phyloP scores from a whole-genome alignment of 2,797 vertebrate species.

The Urophycis tenuis region DNA sequence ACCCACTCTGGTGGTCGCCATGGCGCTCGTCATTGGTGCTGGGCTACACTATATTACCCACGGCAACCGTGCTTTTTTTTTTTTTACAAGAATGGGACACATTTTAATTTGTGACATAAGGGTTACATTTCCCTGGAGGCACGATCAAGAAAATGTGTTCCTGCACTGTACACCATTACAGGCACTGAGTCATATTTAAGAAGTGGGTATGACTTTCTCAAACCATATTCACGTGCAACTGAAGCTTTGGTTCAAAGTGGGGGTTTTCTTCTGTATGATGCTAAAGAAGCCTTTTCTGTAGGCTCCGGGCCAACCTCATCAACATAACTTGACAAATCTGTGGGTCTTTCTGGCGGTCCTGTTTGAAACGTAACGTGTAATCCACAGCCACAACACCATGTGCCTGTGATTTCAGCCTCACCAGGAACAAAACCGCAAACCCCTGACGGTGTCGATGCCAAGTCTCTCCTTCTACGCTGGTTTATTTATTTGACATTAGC shows the following conservation, averaged over 20 bases:
- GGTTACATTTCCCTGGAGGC: neutral
- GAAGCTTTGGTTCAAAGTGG: neutral
- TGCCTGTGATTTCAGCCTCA: neutral
- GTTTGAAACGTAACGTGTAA: neutral
- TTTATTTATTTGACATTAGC: slow-evolving; percentile 1
- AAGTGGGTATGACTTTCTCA: neutral
- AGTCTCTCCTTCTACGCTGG: neutral
- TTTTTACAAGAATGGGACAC: neutral
- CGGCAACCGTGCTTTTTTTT: neutral
- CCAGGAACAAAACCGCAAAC: neutral
- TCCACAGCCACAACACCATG: neutral
- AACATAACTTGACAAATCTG: neutral
- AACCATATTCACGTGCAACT: neutral
- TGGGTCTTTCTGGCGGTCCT: neutral
- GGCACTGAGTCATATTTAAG: neutral
- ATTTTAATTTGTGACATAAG: neutral
- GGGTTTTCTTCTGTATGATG: neutral
- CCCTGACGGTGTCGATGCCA: neutral
- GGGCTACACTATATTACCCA: neutral
- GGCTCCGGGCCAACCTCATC: neutral
- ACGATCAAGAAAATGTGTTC: neutral
- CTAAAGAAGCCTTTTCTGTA: neutral
- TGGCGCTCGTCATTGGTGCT: neutral
- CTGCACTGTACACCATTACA: neutral
- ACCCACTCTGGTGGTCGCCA: neutral